Conservation (phyloP, 2,888 invertebrate genomes). For the Hypomecis punctinalis region DNA sequence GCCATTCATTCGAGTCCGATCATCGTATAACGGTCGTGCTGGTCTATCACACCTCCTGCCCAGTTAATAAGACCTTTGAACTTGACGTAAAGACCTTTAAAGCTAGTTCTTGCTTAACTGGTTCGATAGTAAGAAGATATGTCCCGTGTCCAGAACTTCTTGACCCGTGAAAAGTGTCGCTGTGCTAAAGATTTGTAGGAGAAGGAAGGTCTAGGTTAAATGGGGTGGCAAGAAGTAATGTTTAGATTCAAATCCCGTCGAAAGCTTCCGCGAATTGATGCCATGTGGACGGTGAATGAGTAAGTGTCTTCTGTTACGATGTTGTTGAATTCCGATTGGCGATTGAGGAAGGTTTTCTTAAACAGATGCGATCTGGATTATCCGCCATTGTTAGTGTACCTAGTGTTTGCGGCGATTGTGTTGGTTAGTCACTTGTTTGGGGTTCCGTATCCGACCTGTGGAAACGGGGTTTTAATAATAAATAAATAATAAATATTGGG, state of each 20-base stretch:
- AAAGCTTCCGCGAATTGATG: constrained; percentile 75
- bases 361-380: constrained; percentile 29
- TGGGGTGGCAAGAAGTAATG: constrained; percentile 69
- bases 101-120: constrained; percentile 16
- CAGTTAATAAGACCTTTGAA: constrained; percentile 46
- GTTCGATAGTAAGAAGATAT: constrained; percentile 34
- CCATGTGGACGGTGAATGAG: constrained; percentile 60
- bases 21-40: constrained; percentile 74
- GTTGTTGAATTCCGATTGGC: constrained; percentile 53
- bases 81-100: constrained; percentile 7
- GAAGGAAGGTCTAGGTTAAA: constrained; percentile 43
- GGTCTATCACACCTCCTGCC: constrained; percentile 67
- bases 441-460: too few relatives aligned
- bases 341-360: constrained; percentile 37
- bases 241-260: constrained; percentile 78
- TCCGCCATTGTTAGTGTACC: background rate
- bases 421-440: background rate
- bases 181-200: constrained; percentile 10
- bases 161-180: constrained; percentile 4
- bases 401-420: constrained; percentile 18
- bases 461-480: too few relatives aligned
- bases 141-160: constrained; percentile 7
- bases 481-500: too few relatives aligned
- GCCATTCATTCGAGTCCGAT: constrained; percentile 75
- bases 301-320: constrained; percentile 41